phyloP scores from a whole-genome alignment of 2,113 vertebrate genomes.

The Mohoua ochrocephala region DNA sequence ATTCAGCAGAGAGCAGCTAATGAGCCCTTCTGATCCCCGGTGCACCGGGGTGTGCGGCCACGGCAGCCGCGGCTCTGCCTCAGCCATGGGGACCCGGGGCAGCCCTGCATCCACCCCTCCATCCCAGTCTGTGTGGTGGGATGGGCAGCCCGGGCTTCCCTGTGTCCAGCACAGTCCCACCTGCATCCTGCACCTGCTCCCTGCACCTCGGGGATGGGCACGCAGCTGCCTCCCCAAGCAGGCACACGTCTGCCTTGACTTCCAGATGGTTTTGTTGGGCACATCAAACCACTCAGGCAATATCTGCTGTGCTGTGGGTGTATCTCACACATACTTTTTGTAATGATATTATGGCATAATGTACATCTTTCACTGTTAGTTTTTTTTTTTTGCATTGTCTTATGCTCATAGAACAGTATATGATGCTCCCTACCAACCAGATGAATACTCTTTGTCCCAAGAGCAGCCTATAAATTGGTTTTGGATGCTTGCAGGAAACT shows the following conservation, averaged over 20 bases:
- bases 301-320: neutral
- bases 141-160: fast-evolving
- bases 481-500: neutral
- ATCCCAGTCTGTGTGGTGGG: fast-evolving
- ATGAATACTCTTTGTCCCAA: neutral
- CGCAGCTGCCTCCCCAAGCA: neutral
- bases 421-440: neutral
- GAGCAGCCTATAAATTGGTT: neutral
- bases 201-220: fast-evolving
- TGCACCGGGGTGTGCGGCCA: fast-evolving
- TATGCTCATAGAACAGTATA: neutral
- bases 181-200: neutral
- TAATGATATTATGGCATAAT: neutral
- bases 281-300: neutral
- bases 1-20: neutral
- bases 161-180: neutral
- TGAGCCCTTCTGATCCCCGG: neutral
- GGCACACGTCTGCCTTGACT: neutral
- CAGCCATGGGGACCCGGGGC: fast-evolving
- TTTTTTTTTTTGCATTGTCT: neutral
- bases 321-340: neutral
- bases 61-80: neutral
- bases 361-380: neutral
- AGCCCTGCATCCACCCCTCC: fast-evolving
- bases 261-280: neutral